Conservation (phyloP, 2,888 invertebrate genomes). For the Rhyacophila evoluta region DNA sequence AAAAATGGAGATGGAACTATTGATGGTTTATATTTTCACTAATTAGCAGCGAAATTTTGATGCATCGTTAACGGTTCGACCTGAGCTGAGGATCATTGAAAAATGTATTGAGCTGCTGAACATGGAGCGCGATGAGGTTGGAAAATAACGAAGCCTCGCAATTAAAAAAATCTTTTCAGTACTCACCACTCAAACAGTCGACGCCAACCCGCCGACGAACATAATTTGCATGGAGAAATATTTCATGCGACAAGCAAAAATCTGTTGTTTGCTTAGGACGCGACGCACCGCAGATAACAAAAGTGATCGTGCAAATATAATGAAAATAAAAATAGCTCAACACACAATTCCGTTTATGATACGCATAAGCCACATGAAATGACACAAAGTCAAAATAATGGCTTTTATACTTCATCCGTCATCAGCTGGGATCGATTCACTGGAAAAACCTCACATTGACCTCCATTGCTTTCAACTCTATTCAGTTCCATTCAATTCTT, state of each 20-base stretch:
- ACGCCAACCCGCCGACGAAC: background rate
- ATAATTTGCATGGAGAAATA: constrained; percentile 3
- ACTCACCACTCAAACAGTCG: background rate
- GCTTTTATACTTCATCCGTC: too few species aligned
- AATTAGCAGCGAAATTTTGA: background rate
- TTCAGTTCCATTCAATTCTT: too few species aligned
- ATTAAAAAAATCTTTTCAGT: constrained; percentile 20
- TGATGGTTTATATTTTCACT: background rate
- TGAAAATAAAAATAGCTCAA: background rate
- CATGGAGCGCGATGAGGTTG: background rate
- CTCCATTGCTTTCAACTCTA: too few species aligned
- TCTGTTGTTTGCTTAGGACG: constrained; percentile 4
- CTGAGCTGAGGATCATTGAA: background rate
- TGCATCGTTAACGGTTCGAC: background rate
- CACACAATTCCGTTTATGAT: background rate
- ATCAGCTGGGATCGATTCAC: too few species aligned
- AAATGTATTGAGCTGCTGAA: background rate
- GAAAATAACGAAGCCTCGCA: background rate
- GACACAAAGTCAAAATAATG: too few species aligned
- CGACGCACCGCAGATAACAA: constrained; percentile 1
- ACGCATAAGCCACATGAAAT: too few species aligned
- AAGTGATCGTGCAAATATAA: background rate
- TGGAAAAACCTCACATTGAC: too few species aligned
- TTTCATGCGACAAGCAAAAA: constrained; percentile 9
- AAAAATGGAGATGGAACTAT: background rate